phyloP scores from a whole-genome alignment of 1,140 invertebrate species.

The Magallana angulata region DNA sequence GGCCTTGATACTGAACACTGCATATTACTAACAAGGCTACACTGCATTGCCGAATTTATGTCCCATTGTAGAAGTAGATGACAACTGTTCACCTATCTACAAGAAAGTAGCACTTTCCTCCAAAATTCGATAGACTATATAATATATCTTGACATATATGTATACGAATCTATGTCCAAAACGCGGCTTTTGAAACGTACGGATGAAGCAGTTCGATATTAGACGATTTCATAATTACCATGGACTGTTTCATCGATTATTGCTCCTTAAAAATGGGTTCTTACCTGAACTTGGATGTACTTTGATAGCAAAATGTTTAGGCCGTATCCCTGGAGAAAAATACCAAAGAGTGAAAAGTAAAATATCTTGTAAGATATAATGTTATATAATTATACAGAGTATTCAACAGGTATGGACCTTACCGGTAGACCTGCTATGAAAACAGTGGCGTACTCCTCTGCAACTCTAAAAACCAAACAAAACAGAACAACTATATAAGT shows the following conservation, averaged over 20 bases:
- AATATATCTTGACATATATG: neutral
- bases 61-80: no score
- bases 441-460: neutral
- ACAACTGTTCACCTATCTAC: no score
- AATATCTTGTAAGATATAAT: neutral
- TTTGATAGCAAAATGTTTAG: neutral
- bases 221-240: no score
- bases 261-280: neutral
- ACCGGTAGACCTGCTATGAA: neutral
- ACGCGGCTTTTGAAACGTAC: no score
- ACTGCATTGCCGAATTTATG: no score
- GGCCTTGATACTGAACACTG: no score
- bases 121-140: neutral
- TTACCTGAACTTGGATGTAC: slow-evolving; percentile 18
- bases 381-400: neutral
- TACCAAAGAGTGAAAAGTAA: neutral
- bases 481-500: no score
- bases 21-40: no score
- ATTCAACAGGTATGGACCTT: neutral
- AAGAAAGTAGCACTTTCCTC: no score
- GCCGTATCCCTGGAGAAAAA: slow-evolving; percentile 7
- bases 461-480: neutral
- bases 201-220: no score
- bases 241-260: no score
- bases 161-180: neutral